Evolutionary conservation across 1,140 invertebrate species (phyloP), one percentile per base, ranked within the genome.

Genomic region (Globodera rostochiensis): DNA sequence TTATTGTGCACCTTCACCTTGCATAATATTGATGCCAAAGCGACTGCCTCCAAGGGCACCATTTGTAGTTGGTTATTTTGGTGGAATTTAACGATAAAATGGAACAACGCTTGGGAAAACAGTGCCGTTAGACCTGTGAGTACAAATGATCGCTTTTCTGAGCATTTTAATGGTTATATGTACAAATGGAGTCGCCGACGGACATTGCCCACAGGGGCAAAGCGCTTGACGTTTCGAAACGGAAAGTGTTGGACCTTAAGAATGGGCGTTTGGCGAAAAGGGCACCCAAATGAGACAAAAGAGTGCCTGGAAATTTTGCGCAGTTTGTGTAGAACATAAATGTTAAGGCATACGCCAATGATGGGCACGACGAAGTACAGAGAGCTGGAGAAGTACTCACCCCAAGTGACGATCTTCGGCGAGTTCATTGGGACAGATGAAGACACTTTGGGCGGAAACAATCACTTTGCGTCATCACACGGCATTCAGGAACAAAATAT

Each of bases 151-250:
- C 36, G 36, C 36, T 36, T 36, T 36, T 36, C 0, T 36, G 36
- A 36, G 3, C 36, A 36, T 36, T 36, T 1, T 36, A 36, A 36
- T 36, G 36, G 36, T 36, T 36, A 36, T 36, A 36, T 36, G 3
- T 36, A 36, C 88, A 89, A 25, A 88, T 85, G 5, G 87, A 88
- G 60, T 88, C 87, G n/a, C 83, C 79, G 19, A 89, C 77, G 25
- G 87, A 87, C 87, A 88, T 88, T 46, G 87, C 87, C 50, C 80
- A 84, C 13, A 88, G 79, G 13, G 87, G 86, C 25, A 88, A 70
- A 15, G 86, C 86, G 36, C 80, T 84, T 25, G 87, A 84, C 50
- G 87, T 88, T 74, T 88, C 86, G 81, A 88, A 88, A 46, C 87
- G 87, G 77, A 83, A 73, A 36, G 80, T 75, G 45, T 83, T 88